Evolutionary conservation across 2,888 invertebrate genomes (phyloP), one percentile per base, ranked within the genome.

Genomic region (Heterodera filipjevi): DNA sequence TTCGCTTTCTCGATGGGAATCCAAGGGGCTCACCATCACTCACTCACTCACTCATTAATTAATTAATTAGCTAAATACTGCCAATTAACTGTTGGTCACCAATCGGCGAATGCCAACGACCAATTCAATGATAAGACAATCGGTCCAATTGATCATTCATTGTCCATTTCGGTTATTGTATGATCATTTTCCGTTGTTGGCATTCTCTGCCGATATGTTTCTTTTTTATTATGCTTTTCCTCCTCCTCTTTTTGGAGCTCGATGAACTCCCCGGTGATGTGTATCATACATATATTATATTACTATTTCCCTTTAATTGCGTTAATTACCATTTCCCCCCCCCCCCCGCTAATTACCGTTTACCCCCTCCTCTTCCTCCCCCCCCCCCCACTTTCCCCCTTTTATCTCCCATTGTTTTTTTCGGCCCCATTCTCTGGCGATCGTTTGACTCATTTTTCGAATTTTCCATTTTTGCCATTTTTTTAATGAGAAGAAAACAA

Each of bases 231-330:
- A n/a, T n/a, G 32, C 35, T n/a, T 59, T 39, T 72, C 64, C n/a
- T n/a, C n/a, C 22, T 32, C 53, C n/a, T n/a, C n/a, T 39, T 16
- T 39, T 39, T 49, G 35, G 33, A 73, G 64, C 39, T 35, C 64
- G 73, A 73, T 64, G 59, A 44, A 64, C 73, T 64, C n/a, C 73
- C 73, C 73, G 73, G 73, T 73, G 73, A 73, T 73, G 73, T 73
- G 73, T 73, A 73, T 73, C n/a, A 49, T 44, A 73, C 39, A 12
- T n/a, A n/a, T n/a, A n/a, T n/a, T n/a, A n/a, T n/a, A n/a, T n/a
- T n/a, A n/a, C n/a, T n/a, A n/a, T n/a, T n/a, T n/a, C n/a, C n/a
- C n/a, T n/a, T n/a, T n/a, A n/a, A n/a, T n/a, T n/a, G n/a, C n/a
- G n/a, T n/a, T n/a, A n/a, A n/a, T n/a, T n/a, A n/a, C n/a, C n/a